Evolutionary conservation across 92 coral and sea anemone genomes (phyloP), one percentile per base, ranked within the genome.

Genomic region (Parazoanthus darwini): DNA sequence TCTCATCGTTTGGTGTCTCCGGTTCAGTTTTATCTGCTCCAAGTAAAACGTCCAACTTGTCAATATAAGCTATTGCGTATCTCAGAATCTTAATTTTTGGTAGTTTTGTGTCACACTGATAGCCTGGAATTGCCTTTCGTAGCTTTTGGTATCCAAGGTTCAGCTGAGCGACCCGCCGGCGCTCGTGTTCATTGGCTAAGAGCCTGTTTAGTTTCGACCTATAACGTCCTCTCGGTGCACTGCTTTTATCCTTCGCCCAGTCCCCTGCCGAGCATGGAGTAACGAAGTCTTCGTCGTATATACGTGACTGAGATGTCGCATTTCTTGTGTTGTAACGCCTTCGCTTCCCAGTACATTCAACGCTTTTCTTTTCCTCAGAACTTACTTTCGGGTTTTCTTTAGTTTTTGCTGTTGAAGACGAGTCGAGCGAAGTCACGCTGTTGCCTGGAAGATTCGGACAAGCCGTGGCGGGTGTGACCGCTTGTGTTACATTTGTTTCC

Each of bases 21-120:
- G 22, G 46, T 35, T 71, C 29, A 16, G 42, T 15, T 48, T 48
- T 71, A 23, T 71, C 67, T 6, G 39, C 46, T 59, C 74, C 95
- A 4, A 94, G 89, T 82, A 95, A 79, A 66, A 90, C 87, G 77
- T 92, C 98, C 63, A 95, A 80, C 86, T 95, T 95, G 20, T 94
- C 94, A 25, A 95, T 95, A 56, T 95, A 95, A 79, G 91, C 92
- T 35, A 95, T 95, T 5, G 98, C 98, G 90, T 95, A 95, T 78
- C 95, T 89, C 8, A 95, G 89, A 85, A 95, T 95, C 86, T 95
- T 95, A 75, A 95, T 95, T 86, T 95, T 95, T 0, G 98, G 98
- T 37, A 95, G 90, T 80, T 95, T 95, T 51, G 98, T 95, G 85
- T 95, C 96, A 71, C 98, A 95, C 88, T 95, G 98, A 71, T 95